Conservation (phyloP, 2,888 invertebrate species). For the Gerris lacustris region DNA sequence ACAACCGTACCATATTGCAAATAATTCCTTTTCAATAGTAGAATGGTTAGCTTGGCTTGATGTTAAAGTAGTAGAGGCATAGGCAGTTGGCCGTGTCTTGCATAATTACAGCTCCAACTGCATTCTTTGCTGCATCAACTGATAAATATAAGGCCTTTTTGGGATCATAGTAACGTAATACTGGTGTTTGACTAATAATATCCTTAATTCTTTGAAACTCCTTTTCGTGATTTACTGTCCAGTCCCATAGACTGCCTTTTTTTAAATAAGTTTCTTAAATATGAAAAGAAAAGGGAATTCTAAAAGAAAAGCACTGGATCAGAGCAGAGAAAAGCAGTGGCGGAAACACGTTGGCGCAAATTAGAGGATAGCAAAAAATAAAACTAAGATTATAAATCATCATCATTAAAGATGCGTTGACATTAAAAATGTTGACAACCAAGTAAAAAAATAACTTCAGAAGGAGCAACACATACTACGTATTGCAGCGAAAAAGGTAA, state of each 20-base stretch:
- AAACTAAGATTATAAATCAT: no score
- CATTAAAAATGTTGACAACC: no score
- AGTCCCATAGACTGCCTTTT: neutral
- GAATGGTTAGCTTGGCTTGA: neutral
- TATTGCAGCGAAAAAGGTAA: no score
- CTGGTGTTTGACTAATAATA: neutral
- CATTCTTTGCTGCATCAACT: neutral
- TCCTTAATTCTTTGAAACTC: neutral
- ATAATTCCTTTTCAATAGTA: slow-evolving; percentile 10
- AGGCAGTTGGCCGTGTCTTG: neutral
- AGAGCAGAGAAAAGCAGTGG: no score
- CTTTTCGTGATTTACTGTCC: neutral
- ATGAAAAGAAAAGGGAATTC: no score
- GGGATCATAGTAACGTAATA: neutral
- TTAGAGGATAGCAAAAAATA: no score
- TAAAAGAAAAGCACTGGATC: no score
- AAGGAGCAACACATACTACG: no score
- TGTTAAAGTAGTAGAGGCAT: slow-evolving; percentile 8
- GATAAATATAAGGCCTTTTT: neutral
- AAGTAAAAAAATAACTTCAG: no score
- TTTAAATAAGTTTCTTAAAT: neutral
- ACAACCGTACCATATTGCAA: slow-evolving; percentile 8
- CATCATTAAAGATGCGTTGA: no score
- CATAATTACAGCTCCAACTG: neutral
- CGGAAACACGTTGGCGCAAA: no score